These are phyloP conservation scores for Heliconius ismenius DNA, from an alignment of 2,888 invertebrate species.

Conservation along the genomic window DNA sequence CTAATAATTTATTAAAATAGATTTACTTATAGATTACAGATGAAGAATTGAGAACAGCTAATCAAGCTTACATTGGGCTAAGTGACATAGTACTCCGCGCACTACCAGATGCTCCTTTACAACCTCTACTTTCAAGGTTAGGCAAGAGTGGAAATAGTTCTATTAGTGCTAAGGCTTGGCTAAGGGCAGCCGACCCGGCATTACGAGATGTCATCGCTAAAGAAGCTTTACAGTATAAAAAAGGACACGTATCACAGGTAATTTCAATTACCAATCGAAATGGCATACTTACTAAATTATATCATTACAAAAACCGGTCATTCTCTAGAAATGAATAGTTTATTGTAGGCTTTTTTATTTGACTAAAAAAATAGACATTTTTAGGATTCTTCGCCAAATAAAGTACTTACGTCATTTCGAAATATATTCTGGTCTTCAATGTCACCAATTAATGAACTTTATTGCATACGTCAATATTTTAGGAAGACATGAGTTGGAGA, in stretches of 20 bases:
- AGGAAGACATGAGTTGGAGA: slow-evolving; percentile 88
- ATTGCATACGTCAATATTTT: slow-evolving; percentile 41
- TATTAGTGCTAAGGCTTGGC: slow-evolving; percentile 86
- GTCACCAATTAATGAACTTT: background rate
- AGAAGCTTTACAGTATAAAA: slow-evolving; percentile 91
- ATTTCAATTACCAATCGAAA: background rate
- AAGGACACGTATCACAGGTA: slow-evolving; percentile 81
- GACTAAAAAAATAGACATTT: no score
- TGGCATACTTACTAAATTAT: no score
- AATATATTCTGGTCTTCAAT: background rate
- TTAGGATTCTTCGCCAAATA: no score
- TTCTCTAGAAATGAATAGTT: no score
- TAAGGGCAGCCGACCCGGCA: slow-evolving; percentile 87
- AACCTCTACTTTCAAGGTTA: slow-evolving; percentile 87
- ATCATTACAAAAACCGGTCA: no score
- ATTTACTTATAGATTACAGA: slow-evolving; percentile 83
- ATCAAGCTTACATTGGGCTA: slow-evolving; percentile 86
- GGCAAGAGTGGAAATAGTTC: slow-evolving; percentile 79
- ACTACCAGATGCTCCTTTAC: slow-evolving; percentile 88
- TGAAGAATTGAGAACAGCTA: slow-evolving; percentile 86
- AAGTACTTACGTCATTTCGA: no score
- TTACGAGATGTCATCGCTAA: slow-evolving; percentile 91
- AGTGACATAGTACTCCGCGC: slow-evolving; percentile 91
- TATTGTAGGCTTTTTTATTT: no score
- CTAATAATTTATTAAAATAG: background rate